Evolutionary conservation across 2,888 invertebrate species (phyloP), one percentile per base, ranked within the genome.

Genomic region (Auanema sp.): DNA sequence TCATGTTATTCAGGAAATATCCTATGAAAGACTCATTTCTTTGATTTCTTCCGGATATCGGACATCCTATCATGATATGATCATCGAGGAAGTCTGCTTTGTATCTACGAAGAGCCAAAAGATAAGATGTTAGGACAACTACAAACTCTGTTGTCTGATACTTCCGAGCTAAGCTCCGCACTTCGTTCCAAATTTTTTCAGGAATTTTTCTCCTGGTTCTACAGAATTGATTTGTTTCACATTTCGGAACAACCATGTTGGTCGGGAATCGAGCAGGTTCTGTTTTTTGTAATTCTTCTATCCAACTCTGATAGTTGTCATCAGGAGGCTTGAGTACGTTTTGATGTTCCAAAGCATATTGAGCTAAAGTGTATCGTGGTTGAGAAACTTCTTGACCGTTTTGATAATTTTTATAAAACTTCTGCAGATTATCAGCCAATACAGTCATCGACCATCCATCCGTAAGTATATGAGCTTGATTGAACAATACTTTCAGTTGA

Each of bases 391-490:
- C 58, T 42, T 58, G n/a, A n/a, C 43, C 44, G 18, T 40, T 14
- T 23, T 16, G 8, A 12, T 14, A 40, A 50, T 25, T n/a, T 24
- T 52, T 24, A 47, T 71, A 75, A 6, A 66, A n/a, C 1, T 50
- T 44, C 21, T 63, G 54, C 42, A 76, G 64, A 42, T 76, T 60
- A 41, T 68, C 60, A 1, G 81, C 79, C 14, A 81, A 67, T 18
- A 81, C 69, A 23, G 78, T 78, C 73, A 81, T 79, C 21, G 80
- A 81, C 79, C 79, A 81, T 18, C 81, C 81, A 53, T 81, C 81
- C 2, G 80, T 81, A 40, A 81, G 54, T 52, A 81, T 81, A 54
- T 81, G 81, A 44, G 79, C 78, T 62, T 77, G 77, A 50, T 69
- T 70, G 69, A 80, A 66, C 18, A 79, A 14, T 33, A 33, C 8